Conservation (phyloP, 2,888 invertebrate species). For the Erebia palarica region DNA sequence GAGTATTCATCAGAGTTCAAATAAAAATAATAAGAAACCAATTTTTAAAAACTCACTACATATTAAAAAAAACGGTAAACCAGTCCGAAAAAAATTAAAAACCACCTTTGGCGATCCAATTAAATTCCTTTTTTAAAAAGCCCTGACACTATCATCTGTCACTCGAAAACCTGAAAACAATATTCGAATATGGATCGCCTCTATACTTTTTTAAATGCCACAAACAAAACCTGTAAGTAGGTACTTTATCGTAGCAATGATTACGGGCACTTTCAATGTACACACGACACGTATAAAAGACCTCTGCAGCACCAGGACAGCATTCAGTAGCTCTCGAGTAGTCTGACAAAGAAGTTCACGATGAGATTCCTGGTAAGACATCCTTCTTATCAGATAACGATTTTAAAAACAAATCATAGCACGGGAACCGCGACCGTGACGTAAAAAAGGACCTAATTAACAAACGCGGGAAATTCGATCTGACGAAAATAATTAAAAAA, state of each 20-base stretch:
- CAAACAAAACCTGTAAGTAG: conserved; percentile 37
- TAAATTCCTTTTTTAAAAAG: conserved; percentile 7
- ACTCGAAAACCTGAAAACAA: conserved; percentile 20
- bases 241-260: conserved; percentile 46
- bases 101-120: conserved; percentile 16
- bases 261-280: conserved; percentile 65
- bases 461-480: not conserved
- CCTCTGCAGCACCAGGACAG: conserved; percentile 50
- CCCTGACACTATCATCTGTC: conserved; percentile 17
- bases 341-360: conserved; percentile 78
- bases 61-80: not conserved
- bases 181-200: conserved; percentile 35
- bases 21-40: not conserved
- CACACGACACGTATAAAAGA: conserved; percentile 67
- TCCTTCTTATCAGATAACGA: conserved; percentile 38
- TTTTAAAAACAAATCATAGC: conserved; percentile 10
- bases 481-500: not conserved
- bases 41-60: not conserved
- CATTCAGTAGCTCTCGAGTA: conserved; percentile 80
- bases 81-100: not conserved
- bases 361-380: conserved; percentile 79
- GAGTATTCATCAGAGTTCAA: too few species aligned
- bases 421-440: conserved; percentile 7
- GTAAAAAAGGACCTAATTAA: conserved; percentile 12
- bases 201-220: conserved; percentile 43